Conservation (phyloP, 2,888 invertebrate genomes). For the Rhodophaea formosa region DNA sequence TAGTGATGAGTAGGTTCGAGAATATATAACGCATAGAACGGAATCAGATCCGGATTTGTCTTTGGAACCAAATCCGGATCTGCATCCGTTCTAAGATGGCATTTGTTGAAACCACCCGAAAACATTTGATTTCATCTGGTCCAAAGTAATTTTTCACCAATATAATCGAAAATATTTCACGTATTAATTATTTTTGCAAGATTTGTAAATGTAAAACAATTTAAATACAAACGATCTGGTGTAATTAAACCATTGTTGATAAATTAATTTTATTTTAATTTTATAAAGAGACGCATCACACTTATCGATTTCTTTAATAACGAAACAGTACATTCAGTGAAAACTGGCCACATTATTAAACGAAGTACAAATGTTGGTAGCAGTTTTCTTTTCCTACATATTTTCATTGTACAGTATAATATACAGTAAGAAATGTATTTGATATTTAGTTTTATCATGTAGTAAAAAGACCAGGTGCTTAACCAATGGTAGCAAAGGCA, state of each 20-base stretch:
- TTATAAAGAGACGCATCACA: background rate
- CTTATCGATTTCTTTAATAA: background rate
- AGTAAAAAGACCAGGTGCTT: slow-evolving; percentile 23
- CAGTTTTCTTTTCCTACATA: slow-evolving; percentile 14
- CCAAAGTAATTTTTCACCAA: too few species aligned
- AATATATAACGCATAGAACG: too few species aligned
- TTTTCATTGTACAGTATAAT: slow-evolving; percentile 26
- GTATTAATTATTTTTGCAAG: background rate
- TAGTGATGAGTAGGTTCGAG: too few species aligned
- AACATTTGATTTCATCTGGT: too few species aligned
- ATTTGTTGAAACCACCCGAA: too few species aligned
- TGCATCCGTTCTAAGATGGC: too few species aligned
- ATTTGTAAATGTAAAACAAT: slow-evolving; percentile 5
- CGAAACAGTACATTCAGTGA: background rate
- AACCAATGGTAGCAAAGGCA: background rate
- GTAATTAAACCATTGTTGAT: background rate
- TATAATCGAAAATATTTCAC: background rate
- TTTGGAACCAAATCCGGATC: too few species aligned
- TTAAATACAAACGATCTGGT: slow-evolving; percentile 6
- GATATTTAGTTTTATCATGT: slow-evolving; percentile 22
- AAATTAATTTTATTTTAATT: background rate
- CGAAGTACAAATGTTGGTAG: slow-evolving; percentile 23
- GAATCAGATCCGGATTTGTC: too few species aligned
- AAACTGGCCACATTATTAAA: slow-evolving; percentile 3
- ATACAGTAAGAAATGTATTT: slow-evolving; percentile 23